Conservation (phyloP, 2,113 vertebrate species). For the Myrmophylax atrothorax region DNA sequence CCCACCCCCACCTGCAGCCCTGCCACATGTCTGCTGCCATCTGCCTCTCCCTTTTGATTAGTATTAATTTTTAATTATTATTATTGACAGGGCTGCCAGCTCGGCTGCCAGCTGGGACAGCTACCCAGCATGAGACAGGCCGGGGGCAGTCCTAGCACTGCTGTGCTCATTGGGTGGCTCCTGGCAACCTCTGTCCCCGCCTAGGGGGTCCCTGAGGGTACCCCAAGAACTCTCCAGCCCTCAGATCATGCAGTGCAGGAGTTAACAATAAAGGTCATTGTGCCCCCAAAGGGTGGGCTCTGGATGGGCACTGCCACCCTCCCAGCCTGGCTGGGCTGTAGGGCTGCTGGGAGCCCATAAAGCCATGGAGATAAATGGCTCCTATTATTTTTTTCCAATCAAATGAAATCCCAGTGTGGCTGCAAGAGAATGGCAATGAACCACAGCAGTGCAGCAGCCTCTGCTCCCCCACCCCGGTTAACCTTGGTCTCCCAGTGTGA, state of each 20-base stretch:
- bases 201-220: accelerated
- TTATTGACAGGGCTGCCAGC: conserved; percentile 56
- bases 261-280: background rate
- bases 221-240: too few species aligned
- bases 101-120: conserved; percentile 44
- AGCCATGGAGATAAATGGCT: conserved; percentile 87
- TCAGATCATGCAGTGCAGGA: background rate
- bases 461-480: conserved; percentile 17
- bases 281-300: accelerated
- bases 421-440: conserved; percentile 87
- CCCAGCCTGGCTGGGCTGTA: background rate
- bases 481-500: conserved; percentile 19
- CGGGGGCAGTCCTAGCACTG: background rate
- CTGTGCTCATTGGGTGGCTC: background rate
- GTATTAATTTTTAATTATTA: conserved; percentile 69
- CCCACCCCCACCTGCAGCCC: background rate
- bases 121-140: background rate
- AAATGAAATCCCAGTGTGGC: conserved; percentile 86
- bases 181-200: accelerated
- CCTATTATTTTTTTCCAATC: conserved; percentile 91
- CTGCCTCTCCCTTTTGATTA: conserved; percentile 62
- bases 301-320: background rate
- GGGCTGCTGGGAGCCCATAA: conserved; percentile 77
- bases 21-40: conserved; percentile 55
- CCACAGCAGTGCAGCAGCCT: conserved; percentile 75